Evolutionary conservation across 2,113 vertebrate genomes (phyloP).

Genomic region (Psilopogon haemacephalus): DNA sequence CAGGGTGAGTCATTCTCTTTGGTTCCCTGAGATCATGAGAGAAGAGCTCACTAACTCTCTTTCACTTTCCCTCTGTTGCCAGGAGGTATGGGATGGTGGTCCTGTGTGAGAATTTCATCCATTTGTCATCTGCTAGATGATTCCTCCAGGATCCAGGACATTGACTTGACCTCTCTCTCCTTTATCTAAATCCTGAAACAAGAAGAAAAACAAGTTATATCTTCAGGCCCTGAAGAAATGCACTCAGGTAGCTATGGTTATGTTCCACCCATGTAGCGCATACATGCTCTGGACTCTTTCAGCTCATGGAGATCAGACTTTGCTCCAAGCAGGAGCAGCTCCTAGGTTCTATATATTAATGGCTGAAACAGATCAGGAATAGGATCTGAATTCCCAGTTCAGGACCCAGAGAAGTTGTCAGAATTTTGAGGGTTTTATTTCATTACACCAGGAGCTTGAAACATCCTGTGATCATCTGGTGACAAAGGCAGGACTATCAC

Average conservation of each 20-base stretch:
- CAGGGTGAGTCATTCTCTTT: background rate
- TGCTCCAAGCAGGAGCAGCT: background rate
- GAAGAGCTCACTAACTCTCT: background rate
- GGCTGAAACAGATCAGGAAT: background rate
- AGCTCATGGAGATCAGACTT: background rate
- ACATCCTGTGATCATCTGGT: background rate
- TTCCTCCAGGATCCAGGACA: background rate
- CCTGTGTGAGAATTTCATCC: background rate
- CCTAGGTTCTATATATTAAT: background rate
- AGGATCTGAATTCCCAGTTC: background rate
- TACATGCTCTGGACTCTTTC: background rate
- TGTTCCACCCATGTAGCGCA: background rate
- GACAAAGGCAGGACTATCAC: background rate
- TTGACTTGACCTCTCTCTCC: background rate
- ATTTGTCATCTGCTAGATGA: background rate
- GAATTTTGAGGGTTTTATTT: background rate
- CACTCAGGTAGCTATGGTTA: background rate
- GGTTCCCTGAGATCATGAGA: background rate
- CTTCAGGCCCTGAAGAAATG: background rate
- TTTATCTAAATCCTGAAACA: background rate
- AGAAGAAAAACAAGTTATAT: accelerated
- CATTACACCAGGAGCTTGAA: background rate
- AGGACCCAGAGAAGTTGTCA: background rate
- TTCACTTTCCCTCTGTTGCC: background rate
- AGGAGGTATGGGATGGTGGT: background rate